Base-by-base conservation (phyloP, 2,888 invertebrate genomes). In the Pecten maximus region DNA sequence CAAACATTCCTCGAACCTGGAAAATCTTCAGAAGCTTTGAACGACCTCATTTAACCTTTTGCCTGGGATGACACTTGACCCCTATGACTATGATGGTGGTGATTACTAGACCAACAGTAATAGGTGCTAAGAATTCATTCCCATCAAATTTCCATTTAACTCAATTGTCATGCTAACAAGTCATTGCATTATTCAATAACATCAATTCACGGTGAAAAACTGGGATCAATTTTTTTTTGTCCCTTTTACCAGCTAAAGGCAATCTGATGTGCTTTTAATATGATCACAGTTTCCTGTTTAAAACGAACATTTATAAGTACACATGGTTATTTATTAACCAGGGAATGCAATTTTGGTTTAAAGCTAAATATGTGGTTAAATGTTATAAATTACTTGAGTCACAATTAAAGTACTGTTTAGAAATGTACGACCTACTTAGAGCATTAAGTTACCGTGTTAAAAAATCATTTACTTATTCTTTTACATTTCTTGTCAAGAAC, bases 51-150 rank as follows among this genome's bases (percentile, higher is more conserved):
- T 74, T 74, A 23, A 74, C 74, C 74, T 74, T 74, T 35, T 35
- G 35, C 74, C 74, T 74, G 28, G 28, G 74, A 74, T 74, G 74
- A 74, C 74, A 74, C 74, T 74, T 74, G 74, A 74, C 60, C 28
- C 8, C 28, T 74, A 4, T 28, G 1, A 12, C 12, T 74, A 74
- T 74, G 16, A 74, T 10, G 74, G 54, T 23, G 50, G 19, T 74
- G 28, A 8, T 74, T 74, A 74, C 74, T 35, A 74, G 35, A 74
- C 35, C 35, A 28, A 10, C 28, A 28, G 74, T 74, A 35, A 28
- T 28, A 35, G 74, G 35, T 74, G 28, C 2, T 74, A 35, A 74
- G 35, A 28, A 74, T 74, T 74, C 35, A 28, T 74, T 6, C 35
- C 74, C 28, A 74, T 74, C 74, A 74, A 74, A 74, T 74, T 35